Evolutionary conservation across 1,140 invertebrate genomes (phyloP), one percentile per base, ranked within the genome.

Genomic region (Lepidurus apus): DNA sequence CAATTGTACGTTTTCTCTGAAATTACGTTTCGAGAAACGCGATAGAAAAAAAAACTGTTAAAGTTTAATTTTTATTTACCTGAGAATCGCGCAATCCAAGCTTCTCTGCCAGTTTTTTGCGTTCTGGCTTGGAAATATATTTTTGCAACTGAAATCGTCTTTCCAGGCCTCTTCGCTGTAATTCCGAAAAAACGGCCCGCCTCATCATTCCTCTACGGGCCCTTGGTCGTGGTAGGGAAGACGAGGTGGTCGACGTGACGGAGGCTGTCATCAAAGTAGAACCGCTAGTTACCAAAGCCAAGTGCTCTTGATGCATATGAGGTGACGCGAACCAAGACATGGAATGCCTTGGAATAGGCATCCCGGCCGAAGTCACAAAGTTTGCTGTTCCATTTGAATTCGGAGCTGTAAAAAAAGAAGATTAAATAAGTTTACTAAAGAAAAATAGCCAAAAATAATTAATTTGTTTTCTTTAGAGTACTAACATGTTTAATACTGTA

Each of bases 61-160:
- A 10, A 13, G 24, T 73, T 24, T 42, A 74, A 21, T 10, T 42
- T 34, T 11, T 3, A 82, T 87, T 89, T 82, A 96, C 95, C 91
- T 96, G 94, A 82, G 93, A 95, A 83, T 98, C 97, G 82, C 97
- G 98, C 0, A 98, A 88, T 26, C 96, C 96, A 53, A 98, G 88
- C 85, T 96, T 95, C 84, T 97, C 95, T 0, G 97, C 97, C 43
- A 98, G 86, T 83, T 98, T 97, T 86, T 97, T 95, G 83, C 97
- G 89, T 85, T 98, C 96, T 0, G 96, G 96, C 85, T 98, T 98
- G 79, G 94, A 97, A 83, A 98, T 98, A 85, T 98, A 98, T 85
- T 98, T 98, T 86, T 98, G 96, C n/a, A 96, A 89, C 85, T 96
- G 95, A 86, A 98, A 98, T 82, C 95, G 86, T 81, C 96, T 93